These are phyloP conservation scores for Platygyra sinensis DNA, from an alignment of 64 coral and sea anemone species.

Conservation along the genomic window DNA sequence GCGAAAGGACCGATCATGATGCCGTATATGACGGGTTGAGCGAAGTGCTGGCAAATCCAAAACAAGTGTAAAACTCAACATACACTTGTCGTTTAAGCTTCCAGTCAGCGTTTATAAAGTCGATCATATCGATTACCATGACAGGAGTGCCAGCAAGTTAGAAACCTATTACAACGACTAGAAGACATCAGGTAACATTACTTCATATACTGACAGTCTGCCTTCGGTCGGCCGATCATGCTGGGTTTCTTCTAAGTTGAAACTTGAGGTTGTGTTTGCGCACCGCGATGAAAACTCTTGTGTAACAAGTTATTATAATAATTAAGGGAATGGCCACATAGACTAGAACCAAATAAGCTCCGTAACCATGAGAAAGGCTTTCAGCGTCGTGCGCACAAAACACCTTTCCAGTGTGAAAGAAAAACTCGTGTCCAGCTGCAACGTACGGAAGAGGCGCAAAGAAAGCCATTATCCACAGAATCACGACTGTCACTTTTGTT, in stretches of 20 bases:
- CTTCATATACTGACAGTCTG: conserved; percentile 32
- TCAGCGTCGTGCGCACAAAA: conserved; percentile 51
- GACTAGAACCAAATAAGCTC: conserved; percentile 22
- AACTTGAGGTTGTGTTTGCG: conserved; percentile 41
- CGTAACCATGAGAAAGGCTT: conserved; percentile 2
- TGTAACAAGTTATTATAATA: conserved; percentile 53
- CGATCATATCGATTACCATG: conserved; percentile 37
- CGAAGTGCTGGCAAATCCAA: conserved; percentile 47
- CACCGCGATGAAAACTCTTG: conserved; percentile 43
- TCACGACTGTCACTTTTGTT: conserved; percentile 44
- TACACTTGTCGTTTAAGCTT: conserved; percentile 19
- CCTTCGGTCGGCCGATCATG: not conserved
- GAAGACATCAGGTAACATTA: conserved; percentile 23
- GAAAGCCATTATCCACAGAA: conserved; percentile 43
- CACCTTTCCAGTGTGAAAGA: conserved; percentile 64
- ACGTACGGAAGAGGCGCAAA: conserved; percentile 65
- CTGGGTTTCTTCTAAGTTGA: not conserved
- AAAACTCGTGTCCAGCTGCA: conserved; percentile 18
- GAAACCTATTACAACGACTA: conserved; percentile 49
- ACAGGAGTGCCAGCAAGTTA: conserved; percentile 58
- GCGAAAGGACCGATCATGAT: conserved; percentile 41
- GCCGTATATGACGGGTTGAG: conserved; percentile 54
- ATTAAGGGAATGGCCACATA: conserved; percentile 50
- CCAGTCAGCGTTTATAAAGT: conserved; percentile 44
- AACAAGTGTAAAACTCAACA: conserved; percentile 49